Evolutionary conservation across 2,797 vertebrate genomes (phyloP).

Genomic region (Sebastes kiyomatsui): DNA sequence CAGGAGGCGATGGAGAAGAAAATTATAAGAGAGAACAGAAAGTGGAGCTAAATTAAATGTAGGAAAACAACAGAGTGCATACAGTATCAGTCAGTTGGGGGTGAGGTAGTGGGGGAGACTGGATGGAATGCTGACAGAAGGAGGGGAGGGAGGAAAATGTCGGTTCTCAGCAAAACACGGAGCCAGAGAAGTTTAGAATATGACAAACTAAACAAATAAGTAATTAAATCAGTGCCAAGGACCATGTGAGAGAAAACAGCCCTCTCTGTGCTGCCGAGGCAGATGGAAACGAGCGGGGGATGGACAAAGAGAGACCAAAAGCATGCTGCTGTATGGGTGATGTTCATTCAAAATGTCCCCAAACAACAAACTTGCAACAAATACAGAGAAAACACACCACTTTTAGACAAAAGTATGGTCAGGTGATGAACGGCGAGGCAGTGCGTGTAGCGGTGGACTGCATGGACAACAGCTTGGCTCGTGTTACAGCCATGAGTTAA

Average conservation of each 20-base stretch:
- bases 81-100: constrained; percentile 36
- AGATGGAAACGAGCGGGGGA: constrained; percentile 51
- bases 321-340: neutral
- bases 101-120: constrained; percentile 31
- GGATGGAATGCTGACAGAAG: constrained; percentile 70
- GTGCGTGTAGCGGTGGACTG: neutral
- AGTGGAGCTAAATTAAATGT: constrained; percentile 14
- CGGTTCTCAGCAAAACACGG: constrained; percentile 64
- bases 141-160: constrained; percentile 61
- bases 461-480: constrained; percentile 47
- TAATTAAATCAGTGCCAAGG: constrained; percentile 75
- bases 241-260: constrained; percentile 57
- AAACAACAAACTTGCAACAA: constrained; percentile 3
- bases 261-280: constrained; percentile 50
- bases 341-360: neutral
- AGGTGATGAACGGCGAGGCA: constrained; percentile 10
- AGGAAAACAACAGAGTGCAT: constrained; percentile 26
- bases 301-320: constrained; percentile 36
- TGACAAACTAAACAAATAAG: constrained; percentile 79
- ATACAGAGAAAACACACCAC: neutral
- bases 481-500: constrained; percentile 65
- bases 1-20: constrained; percentile 9
- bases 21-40: constrained; percentile 42
- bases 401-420: neutral
- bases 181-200: constrained; percentile 72